phyloP scores from a whole-genome alignment of 37 sponge, comb jelly and placozoan genomes.

The Aplysina aerophoba region DNA sequence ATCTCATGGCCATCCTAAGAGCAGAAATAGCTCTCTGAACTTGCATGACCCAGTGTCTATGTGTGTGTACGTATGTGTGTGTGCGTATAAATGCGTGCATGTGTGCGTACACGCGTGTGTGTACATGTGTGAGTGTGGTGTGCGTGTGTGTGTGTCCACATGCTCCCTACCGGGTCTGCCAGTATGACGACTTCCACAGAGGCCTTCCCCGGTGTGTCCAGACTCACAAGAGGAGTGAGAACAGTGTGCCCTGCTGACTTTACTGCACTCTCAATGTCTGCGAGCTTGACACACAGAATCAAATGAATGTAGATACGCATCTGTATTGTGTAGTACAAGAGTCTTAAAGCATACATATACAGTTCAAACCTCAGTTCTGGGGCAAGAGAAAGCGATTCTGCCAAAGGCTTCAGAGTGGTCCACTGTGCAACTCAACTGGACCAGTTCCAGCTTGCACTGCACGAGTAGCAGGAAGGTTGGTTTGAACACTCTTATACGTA shows the following conservation, averaged over 20 bases:
- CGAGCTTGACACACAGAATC: conserved; percentile 33
- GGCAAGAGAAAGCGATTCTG: conserved; percentile 82
- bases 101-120: background rate
- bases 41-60: background rate
- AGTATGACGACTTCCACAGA: conserved; percentile 82
- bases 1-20: conserved; percentile 88
- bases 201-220: conserved; percentile 89
- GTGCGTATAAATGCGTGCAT: background rate
- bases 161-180: conserved; percentile 74
- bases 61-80: background rate
- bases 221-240: conserved; percentile 82
- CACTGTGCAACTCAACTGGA: conserved; percentile 39
- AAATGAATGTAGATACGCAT: no score
- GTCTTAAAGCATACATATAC: no score
- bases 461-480: background rate
- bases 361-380: conserved; percentile 45
- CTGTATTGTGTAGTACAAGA: no score
- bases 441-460: conserved; percentile 59
- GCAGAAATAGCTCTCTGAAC: background rate
- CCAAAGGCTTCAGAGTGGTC: conserved; percentile 83
- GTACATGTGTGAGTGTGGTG: background rate
- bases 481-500: background rate
- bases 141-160: background rate
- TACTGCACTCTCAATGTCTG: conserved; percentile 52
- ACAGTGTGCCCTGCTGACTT: conserved; percentile 44